Evolutionary conservation across 2,888 invertebrate genomes (phyloP).

Genomic region (Ectemnius cavifrons): DNA sequence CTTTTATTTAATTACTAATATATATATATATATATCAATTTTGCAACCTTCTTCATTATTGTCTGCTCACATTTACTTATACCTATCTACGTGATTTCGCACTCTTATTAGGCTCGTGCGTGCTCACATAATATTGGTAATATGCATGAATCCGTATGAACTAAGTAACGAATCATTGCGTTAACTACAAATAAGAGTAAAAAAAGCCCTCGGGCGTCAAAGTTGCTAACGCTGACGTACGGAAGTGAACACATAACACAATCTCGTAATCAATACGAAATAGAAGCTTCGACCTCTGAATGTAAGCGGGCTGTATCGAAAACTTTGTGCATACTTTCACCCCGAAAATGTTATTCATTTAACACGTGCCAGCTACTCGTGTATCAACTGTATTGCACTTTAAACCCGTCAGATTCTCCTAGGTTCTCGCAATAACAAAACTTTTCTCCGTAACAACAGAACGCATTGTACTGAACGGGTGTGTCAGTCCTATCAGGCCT

Average conservation of each 20-base stretch:
- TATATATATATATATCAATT: constrained; percentile 65
- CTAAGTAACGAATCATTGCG: constrained; percentile 34
- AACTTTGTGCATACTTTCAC: constrained; percentile 11
- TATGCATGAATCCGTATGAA: constrained; percentile 19
- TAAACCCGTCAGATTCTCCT: too few species aligned
- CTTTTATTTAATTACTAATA: constrained; percentile 42
- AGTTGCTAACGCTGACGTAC: constrained; percentile 22
- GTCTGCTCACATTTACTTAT: constrained; percentile 76
- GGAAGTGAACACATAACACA: constrained; percentile 47
- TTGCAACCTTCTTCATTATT: constrained; percentile 71
- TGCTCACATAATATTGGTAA: constrained; percentile 29
- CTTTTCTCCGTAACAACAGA: too few species aligned
- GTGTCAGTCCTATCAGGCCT: too few species aligned
- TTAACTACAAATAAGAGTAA: constrained; percentile 34
- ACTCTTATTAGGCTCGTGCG: constrained; percentile 16
- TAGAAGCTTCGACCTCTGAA: constrained; percentile 27
- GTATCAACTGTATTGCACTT: too few species aligned
- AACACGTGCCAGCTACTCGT: too few species aligned
- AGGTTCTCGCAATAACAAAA: too few species aligned
- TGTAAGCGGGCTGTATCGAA: neutral
- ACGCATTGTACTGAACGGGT: too few species aligned
- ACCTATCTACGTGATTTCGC: constrained; percentile 64
- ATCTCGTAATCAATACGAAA: constrained; percentile 29
- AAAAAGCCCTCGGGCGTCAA: constrained; percentile 29
- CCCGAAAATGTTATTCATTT: neutral